These are phyloP conservation scores for Marisa cornuarietis DNA, from an alignment of 1,140 invertebrate genomes.

Conservation along the genomic window DNA sequence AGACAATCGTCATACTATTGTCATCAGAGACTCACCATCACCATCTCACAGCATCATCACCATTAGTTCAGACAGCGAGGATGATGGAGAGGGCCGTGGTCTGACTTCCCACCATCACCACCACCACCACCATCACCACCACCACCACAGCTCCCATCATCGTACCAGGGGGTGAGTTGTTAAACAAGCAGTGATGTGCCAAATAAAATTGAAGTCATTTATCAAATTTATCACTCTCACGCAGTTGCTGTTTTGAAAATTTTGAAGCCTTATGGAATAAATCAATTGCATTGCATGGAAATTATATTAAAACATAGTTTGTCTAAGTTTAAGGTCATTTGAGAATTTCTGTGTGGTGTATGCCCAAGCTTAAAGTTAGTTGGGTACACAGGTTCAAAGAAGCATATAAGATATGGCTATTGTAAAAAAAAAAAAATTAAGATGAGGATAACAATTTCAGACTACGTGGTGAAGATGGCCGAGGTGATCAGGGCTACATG, in stretches of 20 bases:
- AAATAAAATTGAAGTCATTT: too few relatives aligned
- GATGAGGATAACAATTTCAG: background rate
- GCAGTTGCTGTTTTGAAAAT: too few relatives aligned
- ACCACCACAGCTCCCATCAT: conserved; percentile 3
- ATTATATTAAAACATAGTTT: background rate
- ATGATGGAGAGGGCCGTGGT: conserved; percentile 66
- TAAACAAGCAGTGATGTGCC: too few relatives aligned
- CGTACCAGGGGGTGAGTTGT: too few relatives aligned
- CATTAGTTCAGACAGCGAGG: conserved; percentile 95
- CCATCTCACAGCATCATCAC: conserved; percentile 89
- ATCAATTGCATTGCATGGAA: too few relatives aligned
- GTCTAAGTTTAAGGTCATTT: background rate
- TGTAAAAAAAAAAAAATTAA: background rate
- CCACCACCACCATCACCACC: conserved; percentile 19
- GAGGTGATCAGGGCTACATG: conserved; percentile 25
- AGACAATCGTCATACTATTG: conserved; percentile 77
- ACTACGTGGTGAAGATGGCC: background rate
- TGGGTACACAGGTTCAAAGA: background rate
- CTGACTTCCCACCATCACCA: conserved; percentile 34
- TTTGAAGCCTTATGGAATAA: too few relatives aligned
- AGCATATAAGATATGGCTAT: background rate
- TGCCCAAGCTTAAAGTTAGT: too few relatives aligned
- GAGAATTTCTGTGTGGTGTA: background rate
- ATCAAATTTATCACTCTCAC: too few relatives aligned
- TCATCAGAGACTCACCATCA: conserved; percentile 90